phyloP scores from a whole-genome alignment of 2,113 vertebrate species.

The Loxodonta africana region DNA sequence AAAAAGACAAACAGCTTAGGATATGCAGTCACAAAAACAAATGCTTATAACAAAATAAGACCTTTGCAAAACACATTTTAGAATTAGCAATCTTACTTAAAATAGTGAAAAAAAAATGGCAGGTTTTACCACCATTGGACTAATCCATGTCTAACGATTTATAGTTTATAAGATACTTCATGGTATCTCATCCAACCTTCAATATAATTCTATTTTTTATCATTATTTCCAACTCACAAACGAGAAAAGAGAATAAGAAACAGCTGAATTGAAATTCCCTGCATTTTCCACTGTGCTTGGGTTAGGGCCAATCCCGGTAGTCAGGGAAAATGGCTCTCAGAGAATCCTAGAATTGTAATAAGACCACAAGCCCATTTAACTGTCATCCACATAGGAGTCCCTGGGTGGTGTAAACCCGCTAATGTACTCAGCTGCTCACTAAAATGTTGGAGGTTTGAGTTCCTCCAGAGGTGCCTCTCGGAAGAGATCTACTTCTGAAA shows the following conservation, averaged over 20 bases:
- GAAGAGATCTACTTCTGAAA: not conserved
- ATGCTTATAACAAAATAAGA: not conserved
- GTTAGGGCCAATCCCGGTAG: not conserved
- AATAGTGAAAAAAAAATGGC: not conserved
- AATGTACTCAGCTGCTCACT: not conserved
- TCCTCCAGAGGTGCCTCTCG: not conserved
- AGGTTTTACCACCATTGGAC: not conserved
- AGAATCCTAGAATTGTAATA: not conserved
- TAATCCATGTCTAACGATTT: not conserved
- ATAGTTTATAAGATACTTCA: not conserved
- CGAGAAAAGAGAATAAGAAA: not conserved
- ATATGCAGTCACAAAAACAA: not conserved
- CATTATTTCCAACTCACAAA: not conserved
- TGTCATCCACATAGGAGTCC: not conserved
- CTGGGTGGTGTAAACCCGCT: not conserved
- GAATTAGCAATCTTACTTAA: constrained; percentile 12
- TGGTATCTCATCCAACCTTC: not conserved
- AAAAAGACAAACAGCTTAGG: not conserved
- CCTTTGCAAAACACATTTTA: not conserved
- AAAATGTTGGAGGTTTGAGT: not conserved
- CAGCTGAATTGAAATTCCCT: not conserved
- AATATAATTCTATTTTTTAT: not conserved
- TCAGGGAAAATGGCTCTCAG: not conserved
- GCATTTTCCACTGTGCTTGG: not conserved
- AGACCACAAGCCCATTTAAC: not conserved